phyloP scores from a whole-genome alignment of 2,888 invertebrate species.

The Oxycera nigricornis region DNA sequence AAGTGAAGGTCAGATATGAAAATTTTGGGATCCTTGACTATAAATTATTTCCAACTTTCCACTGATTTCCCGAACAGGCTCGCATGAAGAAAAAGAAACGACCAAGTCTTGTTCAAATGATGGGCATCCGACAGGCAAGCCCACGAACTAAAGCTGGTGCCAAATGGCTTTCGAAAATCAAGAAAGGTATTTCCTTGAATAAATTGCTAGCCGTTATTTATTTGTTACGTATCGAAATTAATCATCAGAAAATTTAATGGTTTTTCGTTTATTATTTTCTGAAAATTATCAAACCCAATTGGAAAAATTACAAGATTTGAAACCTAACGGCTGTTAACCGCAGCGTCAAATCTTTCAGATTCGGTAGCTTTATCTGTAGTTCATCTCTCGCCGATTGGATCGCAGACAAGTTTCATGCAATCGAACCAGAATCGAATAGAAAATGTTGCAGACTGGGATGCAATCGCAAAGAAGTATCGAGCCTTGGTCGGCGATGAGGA shows the following conservation, averaged over 20 bases:
- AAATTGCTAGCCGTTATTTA: too few relatives aligned
- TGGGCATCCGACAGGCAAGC: slow-evolving; percentile 78
- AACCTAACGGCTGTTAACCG: too few relatives aligned
- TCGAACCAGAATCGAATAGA: slow-evolving; percentile 78
- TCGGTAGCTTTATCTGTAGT: slow-evolving; percentile 81
- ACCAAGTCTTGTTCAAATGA: slow-evolving; percentile 84
- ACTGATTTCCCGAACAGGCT: slow-evolving; percentile 60
- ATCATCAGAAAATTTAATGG: background rate
- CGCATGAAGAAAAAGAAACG: slow-evolving; percentile 75
- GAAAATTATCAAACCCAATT: too few relatives aligned
- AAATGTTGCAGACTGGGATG: slow-evolving; percentile 90
- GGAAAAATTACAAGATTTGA: too few relatives aligned
- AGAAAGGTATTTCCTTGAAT: too few relatives aligned
- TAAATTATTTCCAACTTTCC: too few relatives aligned
- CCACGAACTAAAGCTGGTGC: slow-evolving; percentile 86
- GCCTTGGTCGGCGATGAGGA: slow-evolving; percentile 75
- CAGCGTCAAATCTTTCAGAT: too few relatives aligned
- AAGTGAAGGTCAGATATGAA: slow-evolving; percentile 72
- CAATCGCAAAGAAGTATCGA: slow-evolving; percentile 87
- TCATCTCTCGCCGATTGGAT: slow-evolving; percentile 83
- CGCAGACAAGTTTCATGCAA: slow-evolving; percentile 82
- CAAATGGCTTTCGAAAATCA: slow-evolving; percentile 88
- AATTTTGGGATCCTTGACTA: slow-evolving; percentile 51
- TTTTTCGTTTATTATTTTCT: background rate
- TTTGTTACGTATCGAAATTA: too few relatives aligned